Evolutionary conservation across 2,888 invertebrate genomes (phyloP).

Genomic region (Chalcis sispes): DNA sequence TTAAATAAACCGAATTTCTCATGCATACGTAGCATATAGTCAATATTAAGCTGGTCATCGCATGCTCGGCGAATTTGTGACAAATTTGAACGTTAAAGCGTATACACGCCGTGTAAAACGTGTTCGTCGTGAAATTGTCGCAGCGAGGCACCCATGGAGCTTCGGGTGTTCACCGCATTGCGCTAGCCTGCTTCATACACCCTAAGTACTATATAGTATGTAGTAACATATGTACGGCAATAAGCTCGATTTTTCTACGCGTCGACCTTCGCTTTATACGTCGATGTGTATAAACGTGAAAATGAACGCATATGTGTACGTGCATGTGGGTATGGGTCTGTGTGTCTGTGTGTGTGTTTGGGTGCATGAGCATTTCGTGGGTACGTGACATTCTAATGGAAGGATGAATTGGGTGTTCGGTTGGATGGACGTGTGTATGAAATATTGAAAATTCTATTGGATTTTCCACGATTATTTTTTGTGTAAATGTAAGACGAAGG

Average conservation of each 20-base stretch:
- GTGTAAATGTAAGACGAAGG: too few relatives aligned
- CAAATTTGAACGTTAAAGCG: too few relatives aligned
- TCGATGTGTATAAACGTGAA: background rate
- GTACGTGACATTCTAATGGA: background rate
- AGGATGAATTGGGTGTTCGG: background rate
- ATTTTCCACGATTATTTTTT: too few relatives aligned
- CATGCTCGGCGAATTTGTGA: too few relatives aligned
- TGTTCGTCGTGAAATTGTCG: conserved; percentile 24
- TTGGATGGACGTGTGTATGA: too few relatives aligned
- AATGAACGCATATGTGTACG: background rate
- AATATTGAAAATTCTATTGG: too few relatives aligned
- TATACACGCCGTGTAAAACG: background rate
- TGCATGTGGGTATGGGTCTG: background rate
- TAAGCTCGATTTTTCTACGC: background rate
- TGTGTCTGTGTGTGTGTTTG: background rate
- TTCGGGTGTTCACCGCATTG: conserved; percentile 28
- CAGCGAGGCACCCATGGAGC: conserved; percentile 15
- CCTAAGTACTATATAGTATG: too few relatives aligned
- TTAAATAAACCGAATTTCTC: too few relatives aligned
- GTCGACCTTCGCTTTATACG: conserved; percentile 24
- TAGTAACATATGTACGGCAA: conserved; percentile 21
- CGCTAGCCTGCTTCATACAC: too few relatives aligned
- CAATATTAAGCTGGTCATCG: too few relatives aligned
- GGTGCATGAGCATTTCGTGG: too few relatives aligned
- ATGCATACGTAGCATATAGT: too few relatives aligned